Percentiles rank a stretch among this genome's conserved stretches.
These are phyloP conservation scores for Climacteris rufus DNA, from an alignment of 2,113 vertebrate genomes.

Conservation along the genomic window DNA sequence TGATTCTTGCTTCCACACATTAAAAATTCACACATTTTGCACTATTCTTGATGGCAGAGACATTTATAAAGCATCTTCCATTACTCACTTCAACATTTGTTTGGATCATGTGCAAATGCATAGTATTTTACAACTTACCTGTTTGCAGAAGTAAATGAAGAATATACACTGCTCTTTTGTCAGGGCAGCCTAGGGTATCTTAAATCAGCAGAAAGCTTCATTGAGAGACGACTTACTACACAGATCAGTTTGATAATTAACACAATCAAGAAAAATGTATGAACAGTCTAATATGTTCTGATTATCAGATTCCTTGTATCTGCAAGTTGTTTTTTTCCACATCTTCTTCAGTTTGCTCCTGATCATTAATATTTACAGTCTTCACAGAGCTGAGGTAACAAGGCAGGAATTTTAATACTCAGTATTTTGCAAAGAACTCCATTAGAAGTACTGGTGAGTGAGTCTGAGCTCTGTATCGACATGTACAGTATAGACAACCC, in stretches of 20 bases:
- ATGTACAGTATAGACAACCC: neutral
- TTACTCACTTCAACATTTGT: neutral
- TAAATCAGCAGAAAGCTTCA: neutral
- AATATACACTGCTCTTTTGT: neutral
- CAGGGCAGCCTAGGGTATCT: neutral
- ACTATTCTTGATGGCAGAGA: neutral
- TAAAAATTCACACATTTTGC: neutral
- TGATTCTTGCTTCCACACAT: neutral
- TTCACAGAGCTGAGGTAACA: neutral
- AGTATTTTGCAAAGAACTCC: neutral
- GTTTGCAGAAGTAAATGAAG: neutral
- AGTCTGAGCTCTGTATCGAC: neutral
- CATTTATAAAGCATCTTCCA: neutral
- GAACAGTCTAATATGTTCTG: accelerated
- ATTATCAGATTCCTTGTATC: neutral
- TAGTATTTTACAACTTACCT: neutral
- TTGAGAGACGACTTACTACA: neutral
- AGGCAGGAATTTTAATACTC: neutral
- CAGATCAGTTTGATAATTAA: neutral
- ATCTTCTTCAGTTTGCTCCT: neutral
- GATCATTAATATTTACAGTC: neutral
- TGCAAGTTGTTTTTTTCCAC: neutral
- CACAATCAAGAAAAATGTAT: neutral
- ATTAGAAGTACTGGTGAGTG: neutral
- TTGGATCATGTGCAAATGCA: neutral